phyloP scores from a whole-genome alignment of 1,140 invertebrate genomes.

The Drosophila lacteicornis region DNA sequence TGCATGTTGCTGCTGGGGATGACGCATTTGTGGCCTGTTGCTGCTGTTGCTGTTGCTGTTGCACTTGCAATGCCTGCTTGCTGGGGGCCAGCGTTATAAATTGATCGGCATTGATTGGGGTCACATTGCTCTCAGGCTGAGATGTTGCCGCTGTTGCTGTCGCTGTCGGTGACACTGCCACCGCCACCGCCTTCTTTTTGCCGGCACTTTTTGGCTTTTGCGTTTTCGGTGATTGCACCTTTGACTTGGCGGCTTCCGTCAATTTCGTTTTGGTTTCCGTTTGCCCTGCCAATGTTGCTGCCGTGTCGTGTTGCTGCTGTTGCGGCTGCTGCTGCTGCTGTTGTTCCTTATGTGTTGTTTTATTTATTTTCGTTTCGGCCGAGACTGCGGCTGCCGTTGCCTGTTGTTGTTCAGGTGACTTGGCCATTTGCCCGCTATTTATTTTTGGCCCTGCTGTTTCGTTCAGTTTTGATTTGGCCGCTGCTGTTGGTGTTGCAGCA shows the following conservation, averaged over 20 bases:
- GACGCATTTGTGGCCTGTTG: constrained; percentile 60
- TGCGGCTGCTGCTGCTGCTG: constrained; percentile 54
- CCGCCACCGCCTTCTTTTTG: constrained; percentile 57
- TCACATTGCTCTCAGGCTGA: constrained; percentile 73
- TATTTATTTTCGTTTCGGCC: constrained; percentile 69
- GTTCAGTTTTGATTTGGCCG: constrained; percentile 51
- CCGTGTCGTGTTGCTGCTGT: constrained; percentile 47
- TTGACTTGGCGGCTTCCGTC: constrained; percentile 72
- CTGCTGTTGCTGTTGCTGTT: constrained; percentile 33
- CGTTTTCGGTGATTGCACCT: constrained; percentile 68
- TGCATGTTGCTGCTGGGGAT: constrained; percentile 34
- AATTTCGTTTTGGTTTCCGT: constrained; percentile 81
- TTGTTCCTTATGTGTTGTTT: constrained; percentile 78
- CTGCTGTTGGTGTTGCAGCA: constrained; percentile 42
- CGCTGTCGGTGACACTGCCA: constrained; percentile 12
- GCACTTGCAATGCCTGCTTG: constrained; percentile 55
- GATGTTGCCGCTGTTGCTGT: constrained; percentile 31
- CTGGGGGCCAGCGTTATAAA: constrained; percentile 79
- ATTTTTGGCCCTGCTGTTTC: constrained; percentile 77
- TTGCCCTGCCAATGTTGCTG: constrained; percentile 55
- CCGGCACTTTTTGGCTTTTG: constrained; percentile 64
- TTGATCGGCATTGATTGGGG: constrained; percentile 84
- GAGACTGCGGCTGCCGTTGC: constrained; percentile 46
- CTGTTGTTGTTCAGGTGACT: constrained; percentile 84
- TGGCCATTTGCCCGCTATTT: constrained; percentile 81